Percentiles rank a stretch among this genome's conserved stretches.
Conservation (phyloP, 2,797 vertebrate genomes). For the Pachyuromys duprasi region DNA sequence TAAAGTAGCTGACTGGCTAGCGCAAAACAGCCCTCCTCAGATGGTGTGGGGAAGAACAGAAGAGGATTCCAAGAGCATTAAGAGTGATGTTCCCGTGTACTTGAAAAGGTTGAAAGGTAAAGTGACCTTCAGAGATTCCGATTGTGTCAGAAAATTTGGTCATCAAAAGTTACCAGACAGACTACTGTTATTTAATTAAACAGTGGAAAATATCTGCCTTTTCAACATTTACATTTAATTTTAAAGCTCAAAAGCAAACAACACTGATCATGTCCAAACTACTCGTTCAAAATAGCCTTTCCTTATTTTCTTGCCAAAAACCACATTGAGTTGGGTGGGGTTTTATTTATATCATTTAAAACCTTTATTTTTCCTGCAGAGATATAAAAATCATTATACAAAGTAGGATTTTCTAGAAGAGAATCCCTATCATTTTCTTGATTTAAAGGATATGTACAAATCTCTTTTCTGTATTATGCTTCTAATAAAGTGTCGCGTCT, state of each 20-base stretch:
- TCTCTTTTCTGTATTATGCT: slow-evolving; percentile 20
- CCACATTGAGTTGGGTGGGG: slow-evolving; percentile 58
- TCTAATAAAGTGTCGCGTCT: slow-evolving; percentile 20
- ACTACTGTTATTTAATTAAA: background rate
- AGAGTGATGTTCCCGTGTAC: slow-evolving; percentile 97
- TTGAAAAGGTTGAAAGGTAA: slow-evolving; percentile 98
- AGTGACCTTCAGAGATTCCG: slow-evolving; percentile 82
- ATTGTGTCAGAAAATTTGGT: slow-evolving; percentile 49
- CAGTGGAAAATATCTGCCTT: slow-evolving; percentile 50
- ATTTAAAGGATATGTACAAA: slow-evolving; percentile 40
- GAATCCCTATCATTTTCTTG: slow-evolving; percentile 57
- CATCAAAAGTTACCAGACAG: slow-evolving; percentile 51
- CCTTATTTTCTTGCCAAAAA: slow-evolving; percentile 68
- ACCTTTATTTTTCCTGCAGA: slow-evolving; percentile 44
- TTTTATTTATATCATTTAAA: slow-evolving; percentile 57
- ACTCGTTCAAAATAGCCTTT: slow-evolving; percentile 26
- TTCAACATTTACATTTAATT: slow-evolving; percentile 63
- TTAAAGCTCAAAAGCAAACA: background rate
- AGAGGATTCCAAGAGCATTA: slow-evolving; percentile 98
- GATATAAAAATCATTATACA: background rate
- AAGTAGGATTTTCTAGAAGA: slow-evolving; percentile 52
- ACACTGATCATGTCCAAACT: background rate
- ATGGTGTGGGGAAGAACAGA: slow-evolving; percentile 95
- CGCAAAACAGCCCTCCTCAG: slow-evolving; percentile 97
- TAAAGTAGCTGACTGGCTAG: slow-evolving; percentile 99